Evolutionary conservation across 2,888 invertebrate species (phyloP).

Genomic region (Galerucella nymphaeae): DNA sequence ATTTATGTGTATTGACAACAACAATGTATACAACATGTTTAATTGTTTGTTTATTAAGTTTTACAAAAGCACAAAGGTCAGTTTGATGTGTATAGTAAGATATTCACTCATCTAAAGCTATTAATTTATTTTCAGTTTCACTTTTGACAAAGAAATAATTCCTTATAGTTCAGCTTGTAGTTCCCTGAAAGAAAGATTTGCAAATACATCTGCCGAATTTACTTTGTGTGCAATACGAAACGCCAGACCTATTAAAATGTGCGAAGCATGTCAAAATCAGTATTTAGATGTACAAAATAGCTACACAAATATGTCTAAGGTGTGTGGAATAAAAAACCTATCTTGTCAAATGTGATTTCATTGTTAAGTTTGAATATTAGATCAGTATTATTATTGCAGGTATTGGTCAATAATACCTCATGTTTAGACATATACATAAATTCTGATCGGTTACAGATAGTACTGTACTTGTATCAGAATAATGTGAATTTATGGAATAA

Average conservation of each 20-base stretch:
- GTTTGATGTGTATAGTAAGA: background rate
- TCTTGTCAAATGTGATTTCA: background rate
- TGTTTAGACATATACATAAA: conserved; percentile 72
- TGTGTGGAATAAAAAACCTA: conserved; percentile 45
- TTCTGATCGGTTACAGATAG: conserved; percentile 72
- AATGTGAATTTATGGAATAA: conserved; percentile 70
- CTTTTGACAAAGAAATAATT: background rate
- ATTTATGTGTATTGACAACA: too few species aligned
- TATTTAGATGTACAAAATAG: conserved; percentile 68
- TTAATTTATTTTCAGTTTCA: background rate
- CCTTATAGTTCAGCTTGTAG: conserved; percentile 46
- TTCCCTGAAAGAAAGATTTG: conserved; percentile 63
- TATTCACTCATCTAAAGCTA: background rate
- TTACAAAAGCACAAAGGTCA: conserved; percentile 4
- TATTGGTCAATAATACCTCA: conserved; percentile 63
- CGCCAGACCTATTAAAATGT: conserved; percentile 73
- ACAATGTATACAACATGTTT: conserved; percentile 3
- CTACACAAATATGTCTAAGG: conserved; percentile 67
- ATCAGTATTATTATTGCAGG: conserved; percentile 33
- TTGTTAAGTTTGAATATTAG: conserved; percentile 11
- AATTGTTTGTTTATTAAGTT: background rate
- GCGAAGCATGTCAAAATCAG: conserved; percentile 69
- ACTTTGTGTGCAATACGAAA: conserved; percentile 71
- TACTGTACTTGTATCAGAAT: conserved; percentile 69
- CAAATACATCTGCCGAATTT: conserved; percentile 69